A percentile compares a stretch with the other conserved stretches of the same genome.
Evolutionary conservation across 2,113 vertebrate genomes (phyloP).

Genomic region (Puma concolor): DNA sequence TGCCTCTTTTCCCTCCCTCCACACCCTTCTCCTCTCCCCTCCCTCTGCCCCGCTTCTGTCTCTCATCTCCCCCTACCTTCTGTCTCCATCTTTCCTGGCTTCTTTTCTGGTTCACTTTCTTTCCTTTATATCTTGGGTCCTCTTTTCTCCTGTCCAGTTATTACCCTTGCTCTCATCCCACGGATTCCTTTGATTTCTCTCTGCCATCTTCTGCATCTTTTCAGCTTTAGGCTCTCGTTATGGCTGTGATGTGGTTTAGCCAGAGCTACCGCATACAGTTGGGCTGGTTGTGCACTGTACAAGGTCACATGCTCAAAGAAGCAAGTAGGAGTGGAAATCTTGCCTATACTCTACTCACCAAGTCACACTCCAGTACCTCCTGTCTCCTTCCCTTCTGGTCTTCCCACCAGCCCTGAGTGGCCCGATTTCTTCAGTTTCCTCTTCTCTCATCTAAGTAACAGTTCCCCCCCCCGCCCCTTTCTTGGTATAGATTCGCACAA

Average conservation of each 20-base stretch:
- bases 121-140: background rate
- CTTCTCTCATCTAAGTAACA: constrained; percentile 15
- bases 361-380: background rate
- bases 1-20: background rate
- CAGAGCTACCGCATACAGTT: background rate
- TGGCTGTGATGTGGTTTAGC: background rate
- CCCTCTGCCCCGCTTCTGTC: background rate
- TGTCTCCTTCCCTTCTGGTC: background rate
- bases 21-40: fast-evolving
- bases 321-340: background rate
- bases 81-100: background rate
- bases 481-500: constrained; percentile 89
- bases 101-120: background rate
- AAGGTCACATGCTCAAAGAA: background rate
- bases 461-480: background rate
- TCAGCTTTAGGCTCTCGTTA: background rate
- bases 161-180: background rate
- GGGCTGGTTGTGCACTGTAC: background rate
- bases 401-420: background rate
- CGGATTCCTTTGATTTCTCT: background rate
- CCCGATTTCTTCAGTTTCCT: background rate
- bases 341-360: fast-evolving
- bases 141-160: background rate
- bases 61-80: too few species aligned
- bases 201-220: background rate